Evolutionary conservation across 2,797 vertebrate species (phyloP).

Genomic region (Mus spretus): DNA sequence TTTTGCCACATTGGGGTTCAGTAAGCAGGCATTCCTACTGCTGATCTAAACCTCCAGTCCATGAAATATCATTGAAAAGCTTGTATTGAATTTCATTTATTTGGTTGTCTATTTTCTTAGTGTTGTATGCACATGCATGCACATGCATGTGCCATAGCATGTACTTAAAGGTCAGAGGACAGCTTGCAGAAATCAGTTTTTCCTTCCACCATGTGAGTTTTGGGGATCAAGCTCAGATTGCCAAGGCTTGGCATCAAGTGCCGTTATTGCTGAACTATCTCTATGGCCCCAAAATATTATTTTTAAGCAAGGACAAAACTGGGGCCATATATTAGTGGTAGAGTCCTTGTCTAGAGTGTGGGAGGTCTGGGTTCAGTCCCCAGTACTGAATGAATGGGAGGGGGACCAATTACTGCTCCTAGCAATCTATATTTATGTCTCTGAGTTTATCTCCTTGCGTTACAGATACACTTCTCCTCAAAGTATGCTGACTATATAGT

Average conservation of each 20-base stretch:
- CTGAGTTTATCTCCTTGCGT: conserved; percentile 25
- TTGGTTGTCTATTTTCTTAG: not conserved
- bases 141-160: not conserved
- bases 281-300: not conserved
- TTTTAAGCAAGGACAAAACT: not conserved
- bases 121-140: not conserved
- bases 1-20: not conserved
- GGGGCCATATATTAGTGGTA: not conserved
- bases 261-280: not conserved
- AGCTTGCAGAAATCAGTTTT: not conserved
- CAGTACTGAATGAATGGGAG: not conserved
- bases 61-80: not conserved
- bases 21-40: not conserved
- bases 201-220: not conserved
- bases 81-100: not conserved
- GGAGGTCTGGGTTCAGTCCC: not conserved
- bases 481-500: conserved; percentile 47
- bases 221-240: not conserved
- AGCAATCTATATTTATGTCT: not conserved
- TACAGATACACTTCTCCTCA: conserved; percentile 34
- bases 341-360: not conserved
- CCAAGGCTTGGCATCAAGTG: not conserved
- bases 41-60: not conserved
- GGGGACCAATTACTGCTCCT: not conserved
- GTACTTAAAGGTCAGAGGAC: not conserved